phyloP scores from a whole-genome alignment of 2,888 invertebrate genomes.

The Allophyes oxyacanthae region DNA sequence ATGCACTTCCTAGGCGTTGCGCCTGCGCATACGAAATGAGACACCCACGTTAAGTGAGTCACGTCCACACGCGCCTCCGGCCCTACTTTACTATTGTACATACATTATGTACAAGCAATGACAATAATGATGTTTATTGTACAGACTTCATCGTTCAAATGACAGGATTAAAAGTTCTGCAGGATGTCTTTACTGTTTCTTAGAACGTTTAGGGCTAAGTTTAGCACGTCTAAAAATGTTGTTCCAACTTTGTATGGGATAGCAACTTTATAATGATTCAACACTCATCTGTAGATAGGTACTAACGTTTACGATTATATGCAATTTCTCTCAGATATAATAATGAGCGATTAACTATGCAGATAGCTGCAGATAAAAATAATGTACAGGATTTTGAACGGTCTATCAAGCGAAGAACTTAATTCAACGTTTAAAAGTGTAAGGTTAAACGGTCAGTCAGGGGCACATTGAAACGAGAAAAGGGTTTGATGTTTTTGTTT shows the following conservation, averaged over 20 bases:
- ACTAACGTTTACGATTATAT: slow-evolving; percentile 31
- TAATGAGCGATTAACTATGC: slow-evolving; percentile 39
- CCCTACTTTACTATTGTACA: slow-evolving; percentile 56
- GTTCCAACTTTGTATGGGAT: slow-evolving; percentile 37
- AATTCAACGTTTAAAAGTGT: slow-evolving; percentile 55
- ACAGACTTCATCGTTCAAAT: slow-evolving; percentile 59
- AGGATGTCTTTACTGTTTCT: slow-evolving; percentile 69
- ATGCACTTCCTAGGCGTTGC: slow-evolving; percentile 82
- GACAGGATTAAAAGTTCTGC: slow-evolving; percentile 63
- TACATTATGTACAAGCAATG: slow-evolving; percentile 59
- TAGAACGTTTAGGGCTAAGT: slow-evolving; percentile 54
- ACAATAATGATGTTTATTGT: slow-evolving; percentile 67
- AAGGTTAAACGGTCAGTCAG: slow-evolving; percentile 57
- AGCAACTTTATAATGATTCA: slow-evolving; percentile 29
- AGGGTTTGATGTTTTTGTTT: slow-evolving; percentile 54
- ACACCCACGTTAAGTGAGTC: slow-evolving; percentile 79
- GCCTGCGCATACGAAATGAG: slow-evolving; percentile 78
- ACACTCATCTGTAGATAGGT: slow-evolving; percentile 23
- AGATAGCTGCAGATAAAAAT: slow-evolving; percentile 44
- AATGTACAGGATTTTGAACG: slow-evolving; percentile 46
- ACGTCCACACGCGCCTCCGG: slow-evolving; percentile 61
- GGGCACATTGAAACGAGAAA: slow-evolving; percentile 56
- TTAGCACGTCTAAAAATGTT: slow-evolving; percentile 46
- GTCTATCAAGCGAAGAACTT: slow-evolving; percentile 49
- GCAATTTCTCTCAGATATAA: slow-evolving; percentile 27